Conservation (phyloP, 1,140 invertebrate genomes). For the Diuraphis noxia region DNA sequence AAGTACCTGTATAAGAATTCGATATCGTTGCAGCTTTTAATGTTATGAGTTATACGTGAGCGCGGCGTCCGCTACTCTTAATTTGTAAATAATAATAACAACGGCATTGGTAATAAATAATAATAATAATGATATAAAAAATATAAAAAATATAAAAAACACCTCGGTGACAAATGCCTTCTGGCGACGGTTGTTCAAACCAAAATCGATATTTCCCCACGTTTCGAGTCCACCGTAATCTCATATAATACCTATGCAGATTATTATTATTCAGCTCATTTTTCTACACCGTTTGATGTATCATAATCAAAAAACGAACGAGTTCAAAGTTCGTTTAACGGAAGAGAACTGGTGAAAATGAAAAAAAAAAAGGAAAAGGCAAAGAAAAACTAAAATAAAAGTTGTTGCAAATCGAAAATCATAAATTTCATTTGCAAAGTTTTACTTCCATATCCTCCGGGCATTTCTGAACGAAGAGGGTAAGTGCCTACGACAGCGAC, state of each 20-base stretch:
- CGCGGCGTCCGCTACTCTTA: neutral
- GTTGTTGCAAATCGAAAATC: constrained; percentile 42
- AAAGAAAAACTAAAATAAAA: constrained; percentile 38
- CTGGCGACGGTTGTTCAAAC: neutral
- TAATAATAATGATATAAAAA: neutral
- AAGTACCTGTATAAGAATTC: neutral
- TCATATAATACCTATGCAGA: neutral
- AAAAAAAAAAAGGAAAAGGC: neutral
- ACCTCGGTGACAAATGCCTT: neutral
- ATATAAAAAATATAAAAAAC: neutral
- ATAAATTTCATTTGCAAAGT: constrained; percentile 36
- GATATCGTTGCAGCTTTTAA: neutral
- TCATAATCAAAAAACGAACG: neutral
- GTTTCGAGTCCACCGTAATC: neutral
- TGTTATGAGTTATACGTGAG: neutral
- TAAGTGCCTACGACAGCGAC: constrained; percentile 20
- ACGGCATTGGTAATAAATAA: neutral
- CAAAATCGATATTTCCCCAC: neutral
- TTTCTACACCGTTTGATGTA: constrained; percentile 6
- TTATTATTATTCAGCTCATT: constrained; percentile 15
- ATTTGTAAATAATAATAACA: neutral
- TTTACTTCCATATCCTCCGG: constrained; percentile 13
- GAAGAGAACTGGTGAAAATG: neutral
- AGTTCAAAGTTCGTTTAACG: constrained; percentile 6
- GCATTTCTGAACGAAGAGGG: neutral